A percentile compares a stretch with the other conserved stretches of the same genome.
Evolutionary conservation across 2,888 invertebrate genomes (phyloP).

Genomic region (Cheiracanthium punctorium): DNA sequence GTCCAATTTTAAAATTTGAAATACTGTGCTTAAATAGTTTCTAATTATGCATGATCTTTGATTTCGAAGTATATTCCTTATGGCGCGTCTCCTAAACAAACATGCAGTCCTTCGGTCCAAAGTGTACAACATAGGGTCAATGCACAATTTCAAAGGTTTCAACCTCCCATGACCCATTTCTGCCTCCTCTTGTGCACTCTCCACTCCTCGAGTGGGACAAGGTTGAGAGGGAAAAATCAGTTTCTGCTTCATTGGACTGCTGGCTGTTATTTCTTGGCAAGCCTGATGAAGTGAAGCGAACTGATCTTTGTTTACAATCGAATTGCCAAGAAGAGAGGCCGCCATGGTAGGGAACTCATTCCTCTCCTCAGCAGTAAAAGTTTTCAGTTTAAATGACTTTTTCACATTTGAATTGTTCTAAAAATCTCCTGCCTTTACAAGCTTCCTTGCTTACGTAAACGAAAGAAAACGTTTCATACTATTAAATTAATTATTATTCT

Average conservation of each 20-base stretch:
- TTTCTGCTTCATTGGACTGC: neutral
- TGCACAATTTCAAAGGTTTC: neutral
- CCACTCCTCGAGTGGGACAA: neutral
- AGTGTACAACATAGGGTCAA: neutral
- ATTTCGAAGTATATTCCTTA: too few relatives aligned
- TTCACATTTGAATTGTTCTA: too few relatives aligned
- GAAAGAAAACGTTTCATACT: too few relatives aligned
- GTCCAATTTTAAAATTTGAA: too few relatives aligned
- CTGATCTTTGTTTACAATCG: neutral
- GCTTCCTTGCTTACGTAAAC: too few relatives aligned
- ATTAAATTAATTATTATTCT: too few relatives aligned
- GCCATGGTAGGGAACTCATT: neutral
- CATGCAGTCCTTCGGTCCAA: neutral
- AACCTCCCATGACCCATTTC: neutral
- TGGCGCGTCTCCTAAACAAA: neutral
- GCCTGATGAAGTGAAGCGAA: neutral
- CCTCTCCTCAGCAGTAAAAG: too few relatives aligned
- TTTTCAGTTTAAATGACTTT: too few relatives aligned
- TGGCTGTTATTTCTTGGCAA: neutral
- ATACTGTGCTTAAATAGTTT: too few relatives aligned
- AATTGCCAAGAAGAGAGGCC: neutral
- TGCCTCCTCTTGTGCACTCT: neutral
- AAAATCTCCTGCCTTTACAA: too few relatives aligned
- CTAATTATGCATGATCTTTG: too few relatives aligned
- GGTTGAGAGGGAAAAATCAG: neutral